Evolutionary conservation across 1,140 invertebrate species (phyloP).

Genomic region (Pseudomyrmex gracilis): DNA sequence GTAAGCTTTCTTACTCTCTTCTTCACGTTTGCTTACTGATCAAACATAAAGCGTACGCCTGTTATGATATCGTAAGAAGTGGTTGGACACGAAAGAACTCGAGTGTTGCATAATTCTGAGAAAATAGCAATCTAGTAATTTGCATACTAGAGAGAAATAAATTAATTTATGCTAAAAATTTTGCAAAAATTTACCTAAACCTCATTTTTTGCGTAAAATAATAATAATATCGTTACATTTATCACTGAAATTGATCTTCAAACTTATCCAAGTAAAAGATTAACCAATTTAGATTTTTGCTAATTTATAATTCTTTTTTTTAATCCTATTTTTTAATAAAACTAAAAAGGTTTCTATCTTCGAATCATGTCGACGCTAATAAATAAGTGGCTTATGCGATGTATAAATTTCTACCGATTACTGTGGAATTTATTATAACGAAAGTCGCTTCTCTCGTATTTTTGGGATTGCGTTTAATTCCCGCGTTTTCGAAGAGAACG

Average conservation of each 20-base stretch:
- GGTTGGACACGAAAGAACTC: slow-evolving; percentile 8
- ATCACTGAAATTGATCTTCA: slow-evolving; percentile 8
- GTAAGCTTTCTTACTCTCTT: slow-evolving; percentile 71
- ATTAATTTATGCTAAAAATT: slow-evolving; percentile 19
- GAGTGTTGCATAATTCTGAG: slow-evolving; percentile 27
- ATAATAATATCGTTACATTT: not conserved
- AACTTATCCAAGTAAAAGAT: not conserved
- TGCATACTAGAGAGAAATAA: not conserved
- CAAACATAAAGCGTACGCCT: slow-evolving; percentile 39
- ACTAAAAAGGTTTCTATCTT: slow-evolving; percentile 27
- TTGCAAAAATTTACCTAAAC: not conserved
- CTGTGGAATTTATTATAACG: slow-evolving; percentile 75
- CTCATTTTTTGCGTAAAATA: not conserved
- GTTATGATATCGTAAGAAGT: slow-evolving; percentile 35
- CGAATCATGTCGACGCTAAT: slow-evolving; percentile 56
- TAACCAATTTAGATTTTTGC: not conserved
- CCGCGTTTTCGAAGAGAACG: slow-evolving; percentile 65
- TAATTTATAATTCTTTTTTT: not conserved
- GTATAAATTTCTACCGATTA: slow-evolving; percentile 68
- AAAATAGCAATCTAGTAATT: slow-evolving; percentile 14
- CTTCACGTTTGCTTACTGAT: slow-evolving; percentile 56
- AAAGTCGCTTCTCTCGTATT: slow-evolving; percentile 71
- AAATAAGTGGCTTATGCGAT: slow-evolving; percentile 71
- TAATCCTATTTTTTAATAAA: not conserved
- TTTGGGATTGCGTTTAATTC: slow-evolving; percentile 77